Evolutionary conservation across 2,888 invertebrate species (phyloP).

Genomic region (Synanthedon vespiformis): DNA sequence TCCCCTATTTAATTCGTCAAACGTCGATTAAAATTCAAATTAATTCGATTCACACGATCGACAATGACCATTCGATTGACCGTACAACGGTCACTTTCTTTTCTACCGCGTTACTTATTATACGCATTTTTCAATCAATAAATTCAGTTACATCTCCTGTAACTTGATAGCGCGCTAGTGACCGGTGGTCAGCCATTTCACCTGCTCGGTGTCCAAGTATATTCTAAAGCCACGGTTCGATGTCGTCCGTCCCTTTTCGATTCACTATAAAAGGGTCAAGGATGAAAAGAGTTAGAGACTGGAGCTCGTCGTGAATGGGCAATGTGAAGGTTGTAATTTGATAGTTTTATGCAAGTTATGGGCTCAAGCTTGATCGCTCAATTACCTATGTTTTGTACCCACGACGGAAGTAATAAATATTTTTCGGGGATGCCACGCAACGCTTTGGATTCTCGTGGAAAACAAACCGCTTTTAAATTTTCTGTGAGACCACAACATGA

Average conservation of each 20-base stretch:
- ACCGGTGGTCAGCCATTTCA: slow-evolving; percentile 56
- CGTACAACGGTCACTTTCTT: slow-evolving; percentile 32
- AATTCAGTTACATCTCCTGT: slow-evolving; percentile 37
- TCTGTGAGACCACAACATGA: too few relatives aligned
- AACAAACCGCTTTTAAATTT: too few relatives aligned
- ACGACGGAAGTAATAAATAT: slow-evolving; percentile 59
- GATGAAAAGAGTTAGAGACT: slow-evolving; percentile 15
- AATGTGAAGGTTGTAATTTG: slow-evolving; percentile 47
- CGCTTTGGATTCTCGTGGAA: too few relatives aligned
- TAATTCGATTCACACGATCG: slow-evolving; percentile 48
- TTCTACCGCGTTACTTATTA: slow-evolving; percentile 45
- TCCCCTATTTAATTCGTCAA: slow-evolving; percentile 33
- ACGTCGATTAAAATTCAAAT: slow-evolving; percentile 55
- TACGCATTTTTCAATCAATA: slow-evolving; percentile 36
- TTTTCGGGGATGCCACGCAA: slow-evolving; percentile 2
- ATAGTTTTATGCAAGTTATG: slow-evolving; percentile 52
- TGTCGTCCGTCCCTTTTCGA: slow-evolving; percentile 15
- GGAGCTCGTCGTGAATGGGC: slow-evolving; percentile 24
- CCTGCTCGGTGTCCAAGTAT: slow-evolving; percentile 29
- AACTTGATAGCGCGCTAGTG: slow-evolving; percentile 49
- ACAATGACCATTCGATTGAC: slow-evolving; percentile 37
- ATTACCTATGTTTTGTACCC: slow-evolving; percentile 52
- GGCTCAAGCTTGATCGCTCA: slow-evolving; percentile 52
- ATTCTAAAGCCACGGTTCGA: slow-evolving; percentile 14
- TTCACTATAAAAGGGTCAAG: slow-evolving; percentile 2